phyloP scores from a whole-genome alignment of 1,140 invertebrate species.

The Parapsyche elsis region DNA sequence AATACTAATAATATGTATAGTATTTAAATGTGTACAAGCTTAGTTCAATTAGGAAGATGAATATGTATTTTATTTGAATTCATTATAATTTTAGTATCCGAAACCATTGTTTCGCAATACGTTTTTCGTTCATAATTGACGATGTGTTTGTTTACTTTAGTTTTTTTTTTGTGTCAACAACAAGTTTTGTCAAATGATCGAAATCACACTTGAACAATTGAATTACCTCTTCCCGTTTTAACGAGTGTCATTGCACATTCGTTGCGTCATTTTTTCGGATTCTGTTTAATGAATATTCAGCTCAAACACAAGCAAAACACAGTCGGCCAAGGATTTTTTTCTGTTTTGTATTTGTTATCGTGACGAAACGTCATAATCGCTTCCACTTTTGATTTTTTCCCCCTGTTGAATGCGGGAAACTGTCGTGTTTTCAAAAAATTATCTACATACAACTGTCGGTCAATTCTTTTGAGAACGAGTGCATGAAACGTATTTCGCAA shows the following conservation, averaged over 20 bases:
- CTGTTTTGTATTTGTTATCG: background rate
- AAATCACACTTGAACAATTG: background rate
- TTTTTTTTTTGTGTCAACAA: background rate
- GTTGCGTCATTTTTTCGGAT: background rate
- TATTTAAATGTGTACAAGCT: too few relatives aligned
- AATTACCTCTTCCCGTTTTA: background rate
- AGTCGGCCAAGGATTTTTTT: conserved; percentile 7
- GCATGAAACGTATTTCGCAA: too few relatives aligned
- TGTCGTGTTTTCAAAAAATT: too few relatives aligned
- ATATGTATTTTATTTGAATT: background rate
- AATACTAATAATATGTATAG: too few relatives aligned
- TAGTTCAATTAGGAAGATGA: too few relatives aligned
- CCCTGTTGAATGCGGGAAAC: too few relatives aligned
- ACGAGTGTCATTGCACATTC: background rate
- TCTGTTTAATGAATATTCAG: conserved; percentile 17
- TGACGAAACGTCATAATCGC: too few relatives aligned
- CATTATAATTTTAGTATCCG: background rate
- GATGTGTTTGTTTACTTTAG: background rate
- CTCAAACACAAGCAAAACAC: background rate
- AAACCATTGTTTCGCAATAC: background rate
- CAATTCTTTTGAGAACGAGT: too few relatives aligned
- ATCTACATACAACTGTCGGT: too few relatives aligned
- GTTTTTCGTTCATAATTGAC: background rate
- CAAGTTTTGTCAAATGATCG: background rate
- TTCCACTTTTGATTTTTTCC: too few relatives aligned